Percentiles rank a stretch among this genome's conserved stretches.
These are phyloP conservation scores for Phytoseiulus persimilis DNA, from an alignment of 2,888 invertebrate genomes.

Conservation along the genomic window DNA sequence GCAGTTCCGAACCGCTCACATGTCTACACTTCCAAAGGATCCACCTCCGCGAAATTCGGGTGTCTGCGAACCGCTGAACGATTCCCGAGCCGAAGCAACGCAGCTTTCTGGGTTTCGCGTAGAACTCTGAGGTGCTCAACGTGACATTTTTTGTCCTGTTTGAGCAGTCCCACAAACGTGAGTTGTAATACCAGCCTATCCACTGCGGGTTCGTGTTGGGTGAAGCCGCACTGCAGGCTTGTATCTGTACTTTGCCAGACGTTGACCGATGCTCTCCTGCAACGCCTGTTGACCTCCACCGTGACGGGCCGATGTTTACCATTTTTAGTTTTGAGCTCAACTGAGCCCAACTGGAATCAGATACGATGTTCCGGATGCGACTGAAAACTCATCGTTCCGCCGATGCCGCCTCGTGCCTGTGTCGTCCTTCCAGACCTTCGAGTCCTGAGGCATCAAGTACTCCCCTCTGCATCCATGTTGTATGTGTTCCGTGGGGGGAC, in stretches of 20 bases:
- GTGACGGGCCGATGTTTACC: neutral
- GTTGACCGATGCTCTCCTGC: neutral
- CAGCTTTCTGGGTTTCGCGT: neutral
- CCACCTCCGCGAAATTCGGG: neutral
- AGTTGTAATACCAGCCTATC: neutral
- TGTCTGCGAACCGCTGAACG: neutral
- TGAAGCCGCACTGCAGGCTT: neutral
- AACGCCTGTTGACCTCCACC: neutral
- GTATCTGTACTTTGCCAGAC: neutral
- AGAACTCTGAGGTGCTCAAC: neutral
- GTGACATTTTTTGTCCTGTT: slow-evolving; percentile 37
- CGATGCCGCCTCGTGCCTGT: too few species aligned
- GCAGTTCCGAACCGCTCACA: too few species aligned
- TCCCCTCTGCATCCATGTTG: neutral
- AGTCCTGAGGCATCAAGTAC: neutral
- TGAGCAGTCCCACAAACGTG: slow-evolving; percentile 16
- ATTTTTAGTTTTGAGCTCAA: neutral
- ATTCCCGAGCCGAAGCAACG: neutral
- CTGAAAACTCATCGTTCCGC: too few species aligned
- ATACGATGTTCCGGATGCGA: too few species aligned
- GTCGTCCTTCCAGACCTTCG: too few species aligned
- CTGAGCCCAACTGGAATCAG: neutral
- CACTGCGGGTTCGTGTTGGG: neutral
- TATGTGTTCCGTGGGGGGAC: neutral
- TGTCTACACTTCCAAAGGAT: neutral